A percentile compares a stretch with the other conserved stretches of the same genome.
Conservation (phyloP, 2,113 vertebrate species). For the Naja naja region DNA sequence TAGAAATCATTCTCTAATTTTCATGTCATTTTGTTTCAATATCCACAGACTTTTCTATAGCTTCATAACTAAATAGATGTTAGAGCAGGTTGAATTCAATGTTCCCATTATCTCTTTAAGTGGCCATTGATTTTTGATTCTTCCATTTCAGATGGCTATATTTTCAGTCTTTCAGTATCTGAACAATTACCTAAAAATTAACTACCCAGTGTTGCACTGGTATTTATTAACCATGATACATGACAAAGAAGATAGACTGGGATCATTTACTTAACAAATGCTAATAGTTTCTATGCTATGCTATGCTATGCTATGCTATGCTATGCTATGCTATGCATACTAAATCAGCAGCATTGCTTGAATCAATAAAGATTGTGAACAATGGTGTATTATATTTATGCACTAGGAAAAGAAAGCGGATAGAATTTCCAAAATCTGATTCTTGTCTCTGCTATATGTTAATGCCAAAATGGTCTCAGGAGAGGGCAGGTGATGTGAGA, state of each 20-base stretch:
- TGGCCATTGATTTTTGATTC: constrained; percentile 8
- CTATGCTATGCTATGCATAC: neutral
- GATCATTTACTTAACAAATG: neutral
- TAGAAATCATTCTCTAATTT: constrained; percentile 39
- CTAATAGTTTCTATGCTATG: neutral
- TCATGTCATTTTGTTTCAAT: constrained; percentile 22
- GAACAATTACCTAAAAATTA: constrained; percentile 31
- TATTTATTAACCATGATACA: constrained; percentile 14
- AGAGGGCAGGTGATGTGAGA: too few species aligned
- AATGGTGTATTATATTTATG: neutral
- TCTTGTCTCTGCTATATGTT: neutral
- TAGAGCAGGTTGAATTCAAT: constrained; percentile 18
- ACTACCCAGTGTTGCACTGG: constrained; percentile 10
- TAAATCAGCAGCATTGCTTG: neutral
- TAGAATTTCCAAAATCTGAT: neutral
- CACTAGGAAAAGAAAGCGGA: neutral
- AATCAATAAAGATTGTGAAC: neutral
- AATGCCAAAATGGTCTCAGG: too few species aligned
- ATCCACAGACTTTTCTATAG: neutral
- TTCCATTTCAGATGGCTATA: neutral
- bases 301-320: neutral
- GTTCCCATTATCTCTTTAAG: constrained; percentile 15
- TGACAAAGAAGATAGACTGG: neutral
- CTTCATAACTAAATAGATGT: constrained; percentile 13
- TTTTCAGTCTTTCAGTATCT: constrained; percentile 21